A percentile compares a stretch with the other conserved stretches of the same genome.
Conservation (phyloP, 2,888 invertebrate species). For the Cantharis lateralis region DNA sequence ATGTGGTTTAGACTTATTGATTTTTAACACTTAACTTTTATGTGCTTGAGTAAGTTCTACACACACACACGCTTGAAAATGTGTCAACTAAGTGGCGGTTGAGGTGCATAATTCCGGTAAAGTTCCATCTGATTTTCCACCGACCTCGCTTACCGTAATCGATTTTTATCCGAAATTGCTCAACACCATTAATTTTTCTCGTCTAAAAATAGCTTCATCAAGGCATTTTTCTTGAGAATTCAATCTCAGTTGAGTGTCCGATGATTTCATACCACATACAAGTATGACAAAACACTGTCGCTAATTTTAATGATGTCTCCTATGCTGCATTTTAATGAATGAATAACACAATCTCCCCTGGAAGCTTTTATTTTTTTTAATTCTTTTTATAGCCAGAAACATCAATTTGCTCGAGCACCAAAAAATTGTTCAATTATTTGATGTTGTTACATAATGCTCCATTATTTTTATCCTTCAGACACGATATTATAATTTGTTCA, state of each 20-base stretch:
- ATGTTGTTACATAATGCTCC: background rate
- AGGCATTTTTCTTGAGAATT: background rate
- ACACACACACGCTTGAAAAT: background rate
- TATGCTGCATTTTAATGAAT: background rate
- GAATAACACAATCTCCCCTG: background rate
- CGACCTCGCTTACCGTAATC: no score
- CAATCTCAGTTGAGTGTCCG: background rate
- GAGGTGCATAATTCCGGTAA: background rate
- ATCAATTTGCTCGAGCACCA: background rate
- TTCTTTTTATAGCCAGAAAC: background rate
- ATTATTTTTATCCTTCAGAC: background rate
- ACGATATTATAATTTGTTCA: background rate
- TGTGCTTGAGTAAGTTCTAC: background rate
- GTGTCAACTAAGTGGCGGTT: background rate
- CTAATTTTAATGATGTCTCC: background rate
- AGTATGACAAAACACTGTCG: background rate
- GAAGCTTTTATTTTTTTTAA: background rate
- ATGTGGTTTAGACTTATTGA: background rate
- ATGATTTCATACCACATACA: background rate
- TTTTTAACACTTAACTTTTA: background rate
- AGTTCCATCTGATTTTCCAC: background rate
- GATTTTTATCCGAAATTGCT: no score
- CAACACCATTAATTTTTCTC: background rate
- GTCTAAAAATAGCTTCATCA: background rate
- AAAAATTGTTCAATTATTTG: background rate